phyloP scores from a whole-genome alignment of 2,888 invertebrate species.

The Zaprionus bogoriensis region DNA sequence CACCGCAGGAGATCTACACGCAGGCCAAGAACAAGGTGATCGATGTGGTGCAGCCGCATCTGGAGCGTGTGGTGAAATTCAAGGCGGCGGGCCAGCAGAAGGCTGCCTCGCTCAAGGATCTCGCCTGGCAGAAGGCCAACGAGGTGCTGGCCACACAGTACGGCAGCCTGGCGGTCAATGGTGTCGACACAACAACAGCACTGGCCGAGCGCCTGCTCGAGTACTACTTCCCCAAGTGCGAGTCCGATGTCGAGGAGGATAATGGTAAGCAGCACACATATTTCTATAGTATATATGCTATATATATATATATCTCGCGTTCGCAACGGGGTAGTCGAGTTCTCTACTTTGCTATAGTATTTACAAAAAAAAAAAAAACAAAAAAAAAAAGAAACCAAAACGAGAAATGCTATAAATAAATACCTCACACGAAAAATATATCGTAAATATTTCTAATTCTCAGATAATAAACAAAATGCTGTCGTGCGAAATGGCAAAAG shows the following conservation, averaged over 20 bases:
- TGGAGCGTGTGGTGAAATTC: conserved; percentile 81
- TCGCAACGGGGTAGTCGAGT: background rate
- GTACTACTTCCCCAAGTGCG: conserved; percentile 87
- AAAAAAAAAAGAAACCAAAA: too few species aligned
- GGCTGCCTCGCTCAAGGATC: conserved; percentile 86
- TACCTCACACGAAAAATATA: background rate
- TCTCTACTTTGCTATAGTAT: too few species aligned
- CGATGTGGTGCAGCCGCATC: conserved; percentile 85
- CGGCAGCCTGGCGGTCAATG: conserved; percentile 87
- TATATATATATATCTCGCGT: background rate
- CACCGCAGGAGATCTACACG: conserved; percentile 85
- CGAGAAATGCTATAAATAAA: background rate
- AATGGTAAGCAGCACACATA: conserved; percentile 81
- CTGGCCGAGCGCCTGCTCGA: conserved; percentile 89
- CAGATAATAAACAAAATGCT: conserved; percentile 82
- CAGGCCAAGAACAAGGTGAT: conserved; percentile 85
- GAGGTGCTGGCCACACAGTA: conserved; percentile 87
- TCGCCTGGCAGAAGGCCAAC: conserved; percentile 89
- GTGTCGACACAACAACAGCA: conserved; percentile 87
- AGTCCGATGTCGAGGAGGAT: conserved; percentile 85
- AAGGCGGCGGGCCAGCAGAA: conserved; percentile 84
- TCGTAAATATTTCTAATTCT: conserved; percentile 75
- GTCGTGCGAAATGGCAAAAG: conserved; percentile 81
- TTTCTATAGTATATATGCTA: background rate
- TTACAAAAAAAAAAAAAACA: too few species aligned